A percentile compares a stretch with the other conserved stretches of the same genome.
Conservation (phyloP, 2,113 vertebrate genomes). For the western clawed frog (Xenopus tropicalis) region UCB_Xtro_10.0 CM004446.2:16882001-16882500, state of each 20-base stretch:
- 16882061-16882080: not conserved
- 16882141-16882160: slow-evolving; percentile 30
- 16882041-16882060: too few species aligned
- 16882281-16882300: too few species aligned
- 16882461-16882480: too few species aligned
- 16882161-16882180: slow-evolving; percentile 28
- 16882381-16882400: not conserved
- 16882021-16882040: too few species aligned
- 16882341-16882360: not conserved
- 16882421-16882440: not conserved
- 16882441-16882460: too few species aligned
- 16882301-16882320: not conserved
- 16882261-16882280: too few species aligned
- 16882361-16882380: too few species aligned
- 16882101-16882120: slow-evolving; percentile 5
- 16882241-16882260: not conserved
- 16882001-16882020: too few species aligned
- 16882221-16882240: slow-evolving; percentile 18
- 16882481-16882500: too few species aligned
- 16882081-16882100: slow-evolving; percentile 26
- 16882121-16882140: slow-evolving; percentile 32
- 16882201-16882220: slow-evolving; percentile 12
- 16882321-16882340: not conserved
- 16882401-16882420: not conserved
- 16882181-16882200: slow-evolving; percentile 11